These are phyloP conservation scores for Xanthia togata DNA, from an alignment of 2,888 invertebrate species.

Conservation along the genomic window DNA sequence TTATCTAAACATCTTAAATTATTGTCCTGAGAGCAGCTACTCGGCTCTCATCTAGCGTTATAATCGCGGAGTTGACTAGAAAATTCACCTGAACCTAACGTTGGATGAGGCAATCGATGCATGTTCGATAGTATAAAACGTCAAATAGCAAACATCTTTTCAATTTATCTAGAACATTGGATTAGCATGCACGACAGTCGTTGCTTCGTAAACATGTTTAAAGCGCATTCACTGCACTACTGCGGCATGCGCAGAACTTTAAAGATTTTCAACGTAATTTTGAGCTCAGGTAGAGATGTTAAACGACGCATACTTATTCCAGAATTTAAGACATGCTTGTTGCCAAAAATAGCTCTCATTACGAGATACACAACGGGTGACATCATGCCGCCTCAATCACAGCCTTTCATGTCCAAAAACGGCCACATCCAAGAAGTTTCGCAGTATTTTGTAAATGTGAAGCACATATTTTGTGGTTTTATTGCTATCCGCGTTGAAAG, in stretches of 20 bases:
- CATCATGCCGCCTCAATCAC: conserved; percentile 53
- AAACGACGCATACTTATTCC: conserved; percentile 17
- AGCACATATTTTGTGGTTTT: conserved; percentile 81
- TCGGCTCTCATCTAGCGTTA: conserved; percentile 82
- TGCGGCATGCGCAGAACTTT: conserved; percentile 1
- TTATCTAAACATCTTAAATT: conserved; percentile 90
- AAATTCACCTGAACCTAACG: conserved; percentile 69
- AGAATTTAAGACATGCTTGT: conserved; percentile 33
- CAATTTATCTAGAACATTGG: conserved; percentile 54
- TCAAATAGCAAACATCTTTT: conserved; percentile 49
- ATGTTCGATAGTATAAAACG: conserved; percentile 42
- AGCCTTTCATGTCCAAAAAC: conserved; percentile 59
- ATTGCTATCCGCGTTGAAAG: conserved; percentile 83
- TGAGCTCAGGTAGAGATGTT: conserved; percentile 16
- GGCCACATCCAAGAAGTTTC: conserved; percentile 78
- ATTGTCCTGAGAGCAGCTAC: conserved; percentile 85
- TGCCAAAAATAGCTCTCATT: conserved; percentile 57
- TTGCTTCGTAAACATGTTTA: conserved; percentile 52
- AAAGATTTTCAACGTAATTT: conserved; percentile 31
- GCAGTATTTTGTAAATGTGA: conserved; percentile 79
- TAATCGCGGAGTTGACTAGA: conserved; percentile 77
- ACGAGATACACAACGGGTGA: conserved; percentile 49
- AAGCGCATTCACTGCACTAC: conserved; percentile 41
- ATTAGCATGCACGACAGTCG: conserved; percentile 48
- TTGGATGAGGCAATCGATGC: conserved; percentile 77